Evolutionary conservation across 2,888 invertebrate species (phyloP), one percentile per base, ranked within the genome.

Genomic region (Creontiades dilutus): DNA sequence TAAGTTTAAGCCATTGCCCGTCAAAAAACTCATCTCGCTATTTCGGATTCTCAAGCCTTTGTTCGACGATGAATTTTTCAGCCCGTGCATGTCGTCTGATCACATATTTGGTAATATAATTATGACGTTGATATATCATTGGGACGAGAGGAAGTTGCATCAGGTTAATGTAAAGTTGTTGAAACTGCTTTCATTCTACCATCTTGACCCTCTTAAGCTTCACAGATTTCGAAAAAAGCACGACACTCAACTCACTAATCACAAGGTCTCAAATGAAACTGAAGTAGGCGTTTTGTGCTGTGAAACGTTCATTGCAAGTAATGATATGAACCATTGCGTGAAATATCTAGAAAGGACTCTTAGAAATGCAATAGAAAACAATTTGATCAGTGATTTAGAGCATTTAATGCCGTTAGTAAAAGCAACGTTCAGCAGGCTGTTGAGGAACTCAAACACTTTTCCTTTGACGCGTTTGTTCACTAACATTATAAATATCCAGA

Each of bases 391-490:
- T 0, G 28, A 27, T 28, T 11, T 85, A 16, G 61, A 85, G 16
- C 11, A 28, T 57, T 55, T 85, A 37, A 55, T 16, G 37, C 27
- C 46, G 7, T 14, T 85, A 11, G 57, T 57, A 9, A 85, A 57
- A 28, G 3, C 11, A 57, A 13, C 61, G 7, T 85, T 85, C 61
- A 16, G 27, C 23, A 9, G 3, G 7, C 27, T 28, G 5, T 0
- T 85, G 0, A 23, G 12, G 0, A 37, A 7, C 9, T 61, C 13
- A n/a, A 0, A 27, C 16, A n/a, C 61, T 4, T 0, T 57, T 12
- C 61, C 57, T 23, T 57, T 85, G 85, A n/a, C 12, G 13, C 14
- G 23, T 16, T 28, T 85, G 19, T 85, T 85, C 57, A 16, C 9
- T 37, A 16, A 12, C 14, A 85, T 85, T 55, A 16, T 85, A 16